Evolutionary conservation across 37 sponge, comb jelly and placozoan genomes (phyloP).

Genomic region (Spongilla lacustris): DNA sequence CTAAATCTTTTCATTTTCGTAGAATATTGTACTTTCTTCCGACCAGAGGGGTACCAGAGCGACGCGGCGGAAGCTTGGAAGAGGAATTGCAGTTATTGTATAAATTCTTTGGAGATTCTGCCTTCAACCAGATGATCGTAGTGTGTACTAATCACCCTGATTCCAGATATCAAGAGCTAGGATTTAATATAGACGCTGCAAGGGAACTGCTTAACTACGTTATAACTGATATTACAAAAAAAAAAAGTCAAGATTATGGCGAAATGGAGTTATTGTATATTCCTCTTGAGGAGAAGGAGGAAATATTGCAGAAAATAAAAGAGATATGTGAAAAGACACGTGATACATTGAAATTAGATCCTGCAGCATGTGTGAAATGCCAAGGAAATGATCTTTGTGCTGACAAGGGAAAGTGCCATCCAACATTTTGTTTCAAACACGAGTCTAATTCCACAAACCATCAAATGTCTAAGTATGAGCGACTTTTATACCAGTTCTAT

Average conservation of each 20-base stretch:
- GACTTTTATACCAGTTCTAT: not conserved
- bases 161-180: not conserved
- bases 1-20: not conserved
- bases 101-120: not conserved
- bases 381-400: not conserved
- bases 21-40: constrained; percentile 6
- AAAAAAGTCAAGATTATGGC: not conserved
- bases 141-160: not conserved
- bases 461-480: not conserved
- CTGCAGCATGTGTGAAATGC: not conserved
- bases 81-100: not conserved
- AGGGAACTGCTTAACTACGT: not conserved
- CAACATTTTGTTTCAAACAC: not conserved
- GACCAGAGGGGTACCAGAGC: not conserved
- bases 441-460: not conserved
- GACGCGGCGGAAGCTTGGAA: not conserved
- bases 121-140: not conserved
- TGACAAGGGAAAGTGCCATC: not conserved
- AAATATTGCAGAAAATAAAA: not conserved
- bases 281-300: not conserved
- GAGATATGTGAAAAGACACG: not conserved
- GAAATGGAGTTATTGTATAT: not conserved
- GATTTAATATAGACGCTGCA: not conserved
- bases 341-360: not conserved
- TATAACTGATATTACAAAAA: not conserved